Evolutionary conservation across 2,888 invertebrate genomes (phyloP), one percentile per base, ranked within the genome.

Genomic region (Linhomoeus sp.): DNA sequence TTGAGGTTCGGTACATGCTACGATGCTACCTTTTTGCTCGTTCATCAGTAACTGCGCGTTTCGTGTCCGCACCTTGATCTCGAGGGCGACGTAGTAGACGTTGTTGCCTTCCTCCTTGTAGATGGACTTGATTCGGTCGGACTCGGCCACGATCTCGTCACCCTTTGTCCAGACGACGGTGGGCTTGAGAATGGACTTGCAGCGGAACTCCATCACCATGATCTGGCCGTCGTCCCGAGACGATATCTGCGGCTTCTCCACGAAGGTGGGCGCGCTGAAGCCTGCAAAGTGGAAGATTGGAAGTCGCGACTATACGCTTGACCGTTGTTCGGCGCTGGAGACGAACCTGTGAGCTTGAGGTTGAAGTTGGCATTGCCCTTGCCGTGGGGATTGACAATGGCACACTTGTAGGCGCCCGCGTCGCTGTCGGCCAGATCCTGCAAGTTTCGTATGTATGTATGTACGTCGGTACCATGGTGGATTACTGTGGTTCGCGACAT

Each of bases 181-280:
- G 46, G 94, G 92, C 70, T 83, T 85, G 56, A 92, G 88, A 72
- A 86, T 87, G 39, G 92, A 90, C 70, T 67, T 68, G 51, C 82
- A 81, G 61, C 77, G 78, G 73, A 92, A 92, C 70, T 87, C 84
- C 84, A 94, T 87, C 53, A 87, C 83, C 64, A 94, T 87, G 60
- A 90, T 77, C 59, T 90, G 90, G 60, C 90, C 92, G 65, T 81
- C 85, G 70, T 88, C 87, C 72, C 92, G 87, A 66, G 94, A 94
- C 73, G 90, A 87, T 72, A 97, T 97, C 72, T 85, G 80, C 56
- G 97, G 97, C 75, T 94, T 94, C 73, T 90, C 90, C 66, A 88
- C 77, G 69, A 97, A 94, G 26, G 85, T 85, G 49, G 94, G 94
- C 38, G 63, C 64, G 35, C 56, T 56, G 59, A 63, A 63, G 47